Conservation (phyloP, 1,140 invertebrate genomes). For the Probaryconus sp. region DNA sequence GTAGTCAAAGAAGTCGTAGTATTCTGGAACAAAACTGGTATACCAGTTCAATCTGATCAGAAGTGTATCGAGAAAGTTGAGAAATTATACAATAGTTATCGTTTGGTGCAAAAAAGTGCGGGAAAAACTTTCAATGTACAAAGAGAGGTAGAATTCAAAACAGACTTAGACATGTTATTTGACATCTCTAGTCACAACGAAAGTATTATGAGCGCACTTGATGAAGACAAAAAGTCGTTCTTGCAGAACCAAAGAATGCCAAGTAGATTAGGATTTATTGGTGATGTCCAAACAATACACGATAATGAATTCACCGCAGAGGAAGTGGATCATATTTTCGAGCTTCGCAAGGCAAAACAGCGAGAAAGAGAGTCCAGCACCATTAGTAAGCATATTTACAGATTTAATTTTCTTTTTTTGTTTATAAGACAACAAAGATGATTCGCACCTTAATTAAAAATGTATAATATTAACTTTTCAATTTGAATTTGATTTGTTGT, state of each 20-base stretch:
- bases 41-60: slow-evolving; percentile 1
- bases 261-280: slow-evolving; percentile 22
- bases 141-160: slow-evolving; percentile 10
- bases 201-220: not conserved
- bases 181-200: slow-evolving; percentile 7
- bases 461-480: no score
- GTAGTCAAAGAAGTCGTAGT: slow-evolving; percentile 4
- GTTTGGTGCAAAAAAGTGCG: slow-evolving; percentile 12
- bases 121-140: slow-evolving; percentile 2
- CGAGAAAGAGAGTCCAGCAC: slow-evolving; percentile 1
- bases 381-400: not conserved
- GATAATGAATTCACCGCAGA: slow-evolving; percentile 6
- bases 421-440: no score
- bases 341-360: not conserved
- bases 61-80: slow-evolving; percentile 19
- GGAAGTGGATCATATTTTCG: slow-evolving; percentile 6
- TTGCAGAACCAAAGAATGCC: slow-evolving; percentile 7
- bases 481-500: no score
- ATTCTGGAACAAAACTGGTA: slow-evolving; percentile 14
- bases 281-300: slow-evolving; percentile 4
- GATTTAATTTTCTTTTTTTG: slow-evolving; percentile 12
- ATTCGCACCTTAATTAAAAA: not conserved
- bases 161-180: slow-evolving; percentile 1
- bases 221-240: slow-evolving; percentile 2
- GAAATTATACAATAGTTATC: slow-evolving; percentile 10